phyloP scores from a whole-genome alignment of 2,113 vertebrate genomes.

The Morphnarchus princeps region DNA sequence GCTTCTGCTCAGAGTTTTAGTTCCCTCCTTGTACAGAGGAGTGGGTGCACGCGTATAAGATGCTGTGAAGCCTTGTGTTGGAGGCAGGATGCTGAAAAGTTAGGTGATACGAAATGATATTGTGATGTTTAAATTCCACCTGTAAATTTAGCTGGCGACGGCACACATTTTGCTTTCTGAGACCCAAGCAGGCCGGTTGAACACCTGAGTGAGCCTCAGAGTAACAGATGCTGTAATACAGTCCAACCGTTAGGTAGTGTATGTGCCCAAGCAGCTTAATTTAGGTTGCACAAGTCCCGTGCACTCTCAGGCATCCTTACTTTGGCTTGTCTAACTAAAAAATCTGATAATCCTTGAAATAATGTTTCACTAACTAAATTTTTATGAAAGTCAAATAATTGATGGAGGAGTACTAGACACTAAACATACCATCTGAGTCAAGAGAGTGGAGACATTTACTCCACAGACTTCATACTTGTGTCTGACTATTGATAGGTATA shows the following conservation, averaged over 20 bases:
- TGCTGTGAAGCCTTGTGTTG: neutral
- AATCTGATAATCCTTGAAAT: neutral
- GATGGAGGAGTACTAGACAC: neutral
- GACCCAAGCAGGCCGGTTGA: neutral
- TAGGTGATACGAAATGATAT: neutral
- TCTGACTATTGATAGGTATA: neutral
- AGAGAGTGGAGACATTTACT: neutral
- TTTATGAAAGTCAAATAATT: neutral
- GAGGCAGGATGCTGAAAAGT: neutral
- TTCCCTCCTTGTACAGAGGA: neutral
- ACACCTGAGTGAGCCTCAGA: neutral
- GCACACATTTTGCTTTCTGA: neutral
- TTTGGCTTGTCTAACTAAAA: neutral
- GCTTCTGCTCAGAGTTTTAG: neutral
- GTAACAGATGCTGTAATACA: neutral
- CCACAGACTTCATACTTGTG: neutral
- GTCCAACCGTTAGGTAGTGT: neutral
- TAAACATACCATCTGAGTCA: neutral
- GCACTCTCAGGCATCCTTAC: neutral
- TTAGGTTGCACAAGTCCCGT: neutral
- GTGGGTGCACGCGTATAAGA: fast-evolving
- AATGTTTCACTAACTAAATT: neutral
- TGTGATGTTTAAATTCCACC: neutral
- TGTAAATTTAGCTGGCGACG: neutral
- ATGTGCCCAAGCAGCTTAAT: neutral